Evolutionary conservation across 2,888 invertebrate species (phyloP).

Genomic region (Caenorhabditis drosophilae): DNA sequence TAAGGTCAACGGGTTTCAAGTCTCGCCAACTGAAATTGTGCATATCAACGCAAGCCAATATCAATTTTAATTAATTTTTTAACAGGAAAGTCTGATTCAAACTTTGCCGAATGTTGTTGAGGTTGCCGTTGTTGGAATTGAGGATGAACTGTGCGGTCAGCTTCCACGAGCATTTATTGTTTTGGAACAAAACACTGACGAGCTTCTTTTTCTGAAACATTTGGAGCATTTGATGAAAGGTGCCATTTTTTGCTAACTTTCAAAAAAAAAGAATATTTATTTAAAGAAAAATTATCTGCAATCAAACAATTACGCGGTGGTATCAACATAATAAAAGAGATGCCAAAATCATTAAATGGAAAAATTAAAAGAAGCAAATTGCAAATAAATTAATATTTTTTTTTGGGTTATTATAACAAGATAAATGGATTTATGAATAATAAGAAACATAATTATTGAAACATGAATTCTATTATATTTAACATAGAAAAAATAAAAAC

Average conservation of each 20-base stretch:
- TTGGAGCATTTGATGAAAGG: conserved; percentile 34
- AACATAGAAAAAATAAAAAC: too few species aligned
- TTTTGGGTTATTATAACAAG: too few species aligned
- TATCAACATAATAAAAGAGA: conserved; percentile 76
- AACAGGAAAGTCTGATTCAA: conserved; percentile 79
- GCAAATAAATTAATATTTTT: neutral
- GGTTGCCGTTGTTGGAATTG: conserved; percentile 81
- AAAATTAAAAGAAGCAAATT: conserved; percentile 74
- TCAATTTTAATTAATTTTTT: neutral
- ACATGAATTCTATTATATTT: too few species aligned
- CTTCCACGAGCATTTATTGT: conserved; percentile 69
- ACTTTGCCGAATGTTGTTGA: conserved; percentile 79
- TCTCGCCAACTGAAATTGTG: conserved; percentile 70
- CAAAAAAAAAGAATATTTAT: too few species aligned
- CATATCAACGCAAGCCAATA: neutral
- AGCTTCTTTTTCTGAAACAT: conserved; percentile 20
- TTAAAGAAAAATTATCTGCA: conserved; percentile 76
- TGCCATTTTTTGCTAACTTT: conserved; percentile 7
- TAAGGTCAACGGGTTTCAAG: conserved; percentile 87
- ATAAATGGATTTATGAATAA: too few species aligned
- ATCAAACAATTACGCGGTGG: conserved; percentile 79
- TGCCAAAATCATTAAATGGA: conserved; percentile 80
- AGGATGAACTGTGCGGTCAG: conserved; percentile 73
- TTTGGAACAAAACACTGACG: conserved; percentile 17
- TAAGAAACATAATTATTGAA: too few species aligned